A percentile compares a stretch with the other conserved stretches of the same genome.
Evolutionary conservation across 2,888 invertebrate species (phyloP).

Genomic region (Strigamia maritima): DNA sequence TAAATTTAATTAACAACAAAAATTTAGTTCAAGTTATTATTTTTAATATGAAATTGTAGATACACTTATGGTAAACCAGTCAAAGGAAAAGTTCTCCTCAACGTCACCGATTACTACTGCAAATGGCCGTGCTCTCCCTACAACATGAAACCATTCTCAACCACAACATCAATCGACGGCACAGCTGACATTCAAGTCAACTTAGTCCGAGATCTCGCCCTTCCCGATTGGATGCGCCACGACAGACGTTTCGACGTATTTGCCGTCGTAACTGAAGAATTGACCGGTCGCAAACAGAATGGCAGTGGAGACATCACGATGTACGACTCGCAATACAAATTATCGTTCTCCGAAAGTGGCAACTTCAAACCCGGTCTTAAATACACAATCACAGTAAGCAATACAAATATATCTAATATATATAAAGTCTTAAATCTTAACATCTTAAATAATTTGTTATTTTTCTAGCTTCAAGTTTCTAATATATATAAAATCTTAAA

Average conservation of each 20-base stretch:
- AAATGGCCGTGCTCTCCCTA: conserved; percentile 21
- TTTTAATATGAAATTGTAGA: conserved; percentile 37
- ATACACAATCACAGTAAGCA: conserved; percentile 52
- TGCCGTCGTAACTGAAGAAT: conserved; percentile 54
- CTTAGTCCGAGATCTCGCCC: conserved; percentile 34
- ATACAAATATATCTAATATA: background rate
- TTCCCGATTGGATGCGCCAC: conserved; percentile 44
- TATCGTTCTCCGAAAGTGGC: conserved; percentile 52
- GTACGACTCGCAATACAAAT: conserved; percentile 51
- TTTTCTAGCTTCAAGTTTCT: conserved; percentile 43
- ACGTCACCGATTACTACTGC: conserved; percentile 37
- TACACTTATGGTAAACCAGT: conserved; percentile 45
- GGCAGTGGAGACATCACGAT: conserved; percentile 47
- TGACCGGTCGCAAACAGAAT: conserved; percentile 49
- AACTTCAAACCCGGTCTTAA: conserved; percentile 55
- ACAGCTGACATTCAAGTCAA: conserved; percentile 39
- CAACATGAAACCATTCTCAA: conserved; percentile 31
- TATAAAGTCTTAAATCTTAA: too few relatives aligned
- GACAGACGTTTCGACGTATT: conserved; percentile 48
- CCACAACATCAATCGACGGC: conserved; percentile 40
- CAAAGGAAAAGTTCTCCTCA: conserved; percentile 38
- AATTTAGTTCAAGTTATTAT: background rate
- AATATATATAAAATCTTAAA: too few relatives aligned
- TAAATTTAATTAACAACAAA: conserved; percentile 45
- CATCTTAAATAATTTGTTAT: background rate